Conservation (phyloP, 2,797 vertebrate species). For the Anguilla pacifica region DNA sequence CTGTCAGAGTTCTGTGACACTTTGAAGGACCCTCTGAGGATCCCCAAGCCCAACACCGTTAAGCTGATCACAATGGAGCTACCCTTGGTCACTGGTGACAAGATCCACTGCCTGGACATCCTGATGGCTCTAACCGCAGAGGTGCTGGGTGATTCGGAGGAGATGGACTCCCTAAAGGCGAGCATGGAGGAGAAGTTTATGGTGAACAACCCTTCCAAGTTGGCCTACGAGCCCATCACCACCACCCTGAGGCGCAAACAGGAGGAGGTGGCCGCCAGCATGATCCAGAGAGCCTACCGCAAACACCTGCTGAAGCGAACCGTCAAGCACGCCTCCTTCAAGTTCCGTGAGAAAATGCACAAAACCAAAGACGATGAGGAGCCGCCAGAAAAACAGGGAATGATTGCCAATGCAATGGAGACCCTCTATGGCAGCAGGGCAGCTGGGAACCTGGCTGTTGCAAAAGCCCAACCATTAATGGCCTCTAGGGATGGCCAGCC, state of each 20-base stretch:
- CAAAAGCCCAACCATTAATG: background rate
- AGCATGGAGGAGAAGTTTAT: slow-evolving; percentile 98
- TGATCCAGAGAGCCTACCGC: slow-evolving; percentile 89
- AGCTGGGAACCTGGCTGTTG: background rate
- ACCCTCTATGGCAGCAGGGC: slow-evolving; percentile 68
- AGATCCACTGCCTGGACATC: slow-evolving; percentile 94
- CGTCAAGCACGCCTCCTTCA: slow-evolving; percentile 79
- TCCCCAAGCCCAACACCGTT: slow-evolving; percentile 89
- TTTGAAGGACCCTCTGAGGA: slow-evolving; percentile 84
- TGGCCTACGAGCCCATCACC: slow-evolving; percentile 91
- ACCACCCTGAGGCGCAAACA: slow-evolving; percentile 89
- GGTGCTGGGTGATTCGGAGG: slow-evolving; percentile 88
- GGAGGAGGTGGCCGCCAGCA: slow-evolving; percentile 84
- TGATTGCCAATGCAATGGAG: slow-evolving; percentile 74
- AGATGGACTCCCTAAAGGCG: slow-evolving; percentile 88
- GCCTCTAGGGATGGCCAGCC: background rate
- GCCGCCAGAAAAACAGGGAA: slow-evolving; percentile 75
- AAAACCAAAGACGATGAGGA: slow-evolving; percentile 28
- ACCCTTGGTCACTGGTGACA: slow-evolving; percentile 91
- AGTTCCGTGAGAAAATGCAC: slow-evolving; percentile 67
- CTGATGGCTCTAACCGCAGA: slow-evolving; percentile 90
- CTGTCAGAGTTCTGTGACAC: slow-evolving; percentile 92
- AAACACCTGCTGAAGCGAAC: slow-evolving; percentile 79
- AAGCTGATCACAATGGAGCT: slow-evolving; percentile 88
- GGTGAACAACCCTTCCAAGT: slow-evolving; percentile 91